Evolutionary conservation across 2,888 invertebrate species (phyloP), one percentile per base, ranked within the genome.

Genomic region (Drosophila kuntzei): DNA sequence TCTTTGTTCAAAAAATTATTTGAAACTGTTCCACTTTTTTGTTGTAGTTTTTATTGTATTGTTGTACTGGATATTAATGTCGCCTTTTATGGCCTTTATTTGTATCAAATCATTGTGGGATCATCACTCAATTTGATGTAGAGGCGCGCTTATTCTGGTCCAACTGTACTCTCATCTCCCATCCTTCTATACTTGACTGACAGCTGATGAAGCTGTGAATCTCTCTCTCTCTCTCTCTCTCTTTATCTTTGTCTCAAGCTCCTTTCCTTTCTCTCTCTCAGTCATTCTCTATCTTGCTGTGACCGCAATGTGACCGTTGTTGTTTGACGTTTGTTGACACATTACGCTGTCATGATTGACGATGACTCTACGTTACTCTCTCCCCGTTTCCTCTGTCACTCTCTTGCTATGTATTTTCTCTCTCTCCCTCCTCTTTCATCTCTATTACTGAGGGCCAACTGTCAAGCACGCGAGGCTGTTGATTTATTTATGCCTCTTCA

Each of bases 341-440:
- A 84, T 84, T 78, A 76, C 76, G 80, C 88, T 80, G 73, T 72
- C 83, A 86, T 87, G 86, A 87, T 87, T 87, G 86, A 86, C 88
- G 86, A 86, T 46, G 46, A 11, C 32, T 20, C 55, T 18, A 18
- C 27, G 25, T 11, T 11, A 6, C 41, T 44, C 51, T 11, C 29
- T 46, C 46, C n/a, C 36, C 6, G 7, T 14, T 25, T 20, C 27
- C 41, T 14, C 46, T 39, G 39, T 8, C 37, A 39, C 14, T 36
- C 27, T 18, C 44, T 54, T 22, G n/a, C 44, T 39, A 29, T 12
- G 25, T n/a, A n/a, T n/a, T n/a, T n/a, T 43, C 53, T 32, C 41
- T 62, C 32, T 29, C 44, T 51, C 20, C 25, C 22, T 37, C 34
- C 29, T 9, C 47, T 49, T 14, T 36, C 66, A 59, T 55, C 66